phyloP scores from a whole-genome alignment of 2,113 vertebrate species.

The Campylomormyrus tamandua region DNA sequence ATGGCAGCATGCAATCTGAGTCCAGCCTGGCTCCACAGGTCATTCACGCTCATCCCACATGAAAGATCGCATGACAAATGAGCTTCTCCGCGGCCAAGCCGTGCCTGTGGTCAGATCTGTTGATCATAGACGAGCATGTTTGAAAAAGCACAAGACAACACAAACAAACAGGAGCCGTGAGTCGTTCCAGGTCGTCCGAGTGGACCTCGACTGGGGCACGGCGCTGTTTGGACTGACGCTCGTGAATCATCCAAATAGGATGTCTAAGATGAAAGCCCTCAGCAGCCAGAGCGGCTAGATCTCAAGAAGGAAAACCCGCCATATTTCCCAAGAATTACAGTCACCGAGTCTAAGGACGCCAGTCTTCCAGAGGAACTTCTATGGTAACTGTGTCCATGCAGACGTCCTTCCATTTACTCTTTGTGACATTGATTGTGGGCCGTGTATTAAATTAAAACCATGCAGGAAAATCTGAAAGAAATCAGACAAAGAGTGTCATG shows the following conservation, averaged over 20 bases:
- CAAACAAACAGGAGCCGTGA: conserved; percentile 17
- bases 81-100: not conserved
- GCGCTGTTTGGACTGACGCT: conserved; percentile 21
- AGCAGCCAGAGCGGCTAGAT: not conserved
- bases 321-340: not conserved
- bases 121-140: not conserved
- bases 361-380: not conserved
- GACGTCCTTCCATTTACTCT: not conserved
- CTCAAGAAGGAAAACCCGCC: not conserved
- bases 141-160: not conserved
- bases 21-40: not conserved
- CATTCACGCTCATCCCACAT: not conserved
- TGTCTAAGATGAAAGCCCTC: not conserved
- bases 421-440: not conserved
- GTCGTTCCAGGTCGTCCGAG: not conserved
- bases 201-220: not conserved
- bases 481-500: not conserved
- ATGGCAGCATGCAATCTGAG: not conserved
- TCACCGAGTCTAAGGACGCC: not conserved
- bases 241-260: conserved; percentile 6
- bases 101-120: not conserved
- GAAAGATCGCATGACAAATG: conserved; percentile 4
- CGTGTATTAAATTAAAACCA: not conserved
- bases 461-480: not conserved
- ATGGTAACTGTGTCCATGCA: not conserved